phyloP scores from a whole-genome alignment of 2,113 vertebrate species.

The Hyla sarda region DNA sequence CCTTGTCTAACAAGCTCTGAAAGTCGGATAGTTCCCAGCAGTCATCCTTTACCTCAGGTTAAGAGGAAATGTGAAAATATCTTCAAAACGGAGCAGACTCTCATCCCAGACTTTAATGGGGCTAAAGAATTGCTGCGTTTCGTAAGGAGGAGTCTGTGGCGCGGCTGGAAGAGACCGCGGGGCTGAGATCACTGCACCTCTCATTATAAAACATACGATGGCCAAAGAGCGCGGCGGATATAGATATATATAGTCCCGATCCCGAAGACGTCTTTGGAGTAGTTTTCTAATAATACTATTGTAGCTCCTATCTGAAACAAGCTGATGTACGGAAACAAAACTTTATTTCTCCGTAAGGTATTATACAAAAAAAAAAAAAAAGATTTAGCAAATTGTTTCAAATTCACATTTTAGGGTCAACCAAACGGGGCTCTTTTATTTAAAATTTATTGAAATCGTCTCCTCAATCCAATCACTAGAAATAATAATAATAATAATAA shows the following conservation, averaged over 20 bases:
- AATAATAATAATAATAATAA: no score
- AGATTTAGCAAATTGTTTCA: not conserved
- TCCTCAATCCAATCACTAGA: no score
- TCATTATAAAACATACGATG: slow-evolving; percentile 42
- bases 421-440: no score
- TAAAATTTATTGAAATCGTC: no score
- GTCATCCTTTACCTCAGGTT: slow-evolving; percentile 38
- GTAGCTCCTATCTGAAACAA: not conserved
- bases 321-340: not conserved
- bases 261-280: not conserved
- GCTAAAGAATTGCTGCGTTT: slow-evolving; percentile 40
- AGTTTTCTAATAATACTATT: not conserved
- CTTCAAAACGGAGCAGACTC: not conserved
- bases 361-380: not conserved
- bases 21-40: slow-evolving; percentile 48
- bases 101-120: slow-evolving; percentile 36
- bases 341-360: not conserved
- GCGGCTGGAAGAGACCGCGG: slow-evolving; percentile 8
- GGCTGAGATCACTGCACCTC: slow-evolving; percentile 31
- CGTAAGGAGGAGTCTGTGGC: slow-evolving; percentile 48
- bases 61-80: slow-evolving; percentile 45
- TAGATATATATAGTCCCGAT: slow-evolving; percentile 51
- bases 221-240: not conserved
- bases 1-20: slow-evolving; percentile 47
- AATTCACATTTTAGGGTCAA: not conserved